Base-by-base conservation (phyloP, 35 echinoderm and acorn worm species). In the Lytechinus variegatus region DNA sequence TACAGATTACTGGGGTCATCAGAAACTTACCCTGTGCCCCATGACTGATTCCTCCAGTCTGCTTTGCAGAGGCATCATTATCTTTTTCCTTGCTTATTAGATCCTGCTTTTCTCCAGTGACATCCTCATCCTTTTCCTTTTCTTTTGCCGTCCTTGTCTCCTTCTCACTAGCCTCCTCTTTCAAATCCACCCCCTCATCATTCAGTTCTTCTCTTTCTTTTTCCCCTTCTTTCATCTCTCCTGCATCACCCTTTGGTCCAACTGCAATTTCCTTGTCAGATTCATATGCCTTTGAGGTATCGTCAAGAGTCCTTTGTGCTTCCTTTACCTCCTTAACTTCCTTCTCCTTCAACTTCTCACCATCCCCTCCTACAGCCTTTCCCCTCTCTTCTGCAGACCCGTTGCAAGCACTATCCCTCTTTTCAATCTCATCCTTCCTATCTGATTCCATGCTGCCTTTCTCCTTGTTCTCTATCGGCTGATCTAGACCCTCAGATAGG, bases 371-470 rank as follows among this genome's bases (percentile, higher is more conserved):
- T 24, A 24, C 66, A 79, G 16, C 66, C 66, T 19, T 79, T 21
- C 66, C 66, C 19, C 66, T 79, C n/a, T 79, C 66, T 24, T 24
- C 4, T 79, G 66, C 66, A n/a, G 66, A 24, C 8, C 66, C 19
- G 21, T 24, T 79, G 21, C 6, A 79, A 1, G 66, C n/a, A 79
- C 66, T 79, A 4, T 79, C 66, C 66, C 66, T 79, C n/a, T 79
- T 79, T 24, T 79, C 66, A 24, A 7, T 79, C 11, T 52, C 11
- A 90, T 33, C 88, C 27, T 90, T 90, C 29, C 52, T 44, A 16
- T 90, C 52, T 13, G 88, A 90, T 10, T 90, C 88, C 52, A 90
- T 54, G 11, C 28, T 90, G 29, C 88, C 88, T 54, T 90, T 90
- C 52, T 90, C 88, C 88, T 52, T 90, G 88, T 90, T 14, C 16